Evolutionary conservation across 2,888 invertebrate species (phyloP).

Genomic region (Nycteola revayana): DNA sequence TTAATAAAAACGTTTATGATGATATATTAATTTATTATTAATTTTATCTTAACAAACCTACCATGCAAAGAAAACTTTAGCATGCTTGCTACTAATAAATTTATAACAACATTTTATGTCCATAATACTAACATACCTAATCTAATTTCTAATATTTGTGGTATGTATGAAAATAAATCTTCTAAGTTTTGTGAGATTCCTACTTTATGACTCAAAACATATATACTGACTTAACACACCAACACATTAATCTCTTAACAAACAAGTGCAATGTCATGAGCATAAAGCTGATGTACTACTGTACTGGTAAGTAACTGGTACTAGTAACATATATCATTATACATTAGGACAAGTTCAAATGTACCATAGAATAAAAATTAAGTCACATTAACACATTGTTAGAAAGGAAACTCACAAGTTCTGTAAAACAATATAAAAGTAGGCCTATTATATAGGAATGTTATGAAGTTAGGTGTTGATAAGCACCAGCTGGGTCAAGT

Average conservation of each 20-base stretch:
- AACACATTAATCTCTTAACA: constrained; percentile 25
- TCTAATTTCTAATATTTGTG: constrained; percentile 43
- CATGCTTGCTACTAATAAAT: constrained; percentile 59
- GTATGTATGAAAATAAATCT: constrained; percentile 50
- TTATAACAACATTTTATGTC: constrained; percentile 71
- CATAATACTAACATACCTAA: constrained; percentile 58
- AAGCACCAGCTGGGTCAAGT: neutral
- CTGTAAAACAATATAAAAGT: constrained; percentile 19
- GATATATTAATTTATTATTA: constrained; percentile 63
- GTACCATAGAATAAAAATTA: neutral
- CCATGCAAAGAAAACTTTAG: constrained; percentile 70
- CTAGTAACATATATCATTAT: constrained; percentile 1
- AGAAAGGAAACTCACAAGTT: constrained; percentile 8
- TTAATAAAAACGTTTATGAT: constrained; percentile 56
- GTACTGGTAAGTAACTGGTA: constrained; percentile 11
- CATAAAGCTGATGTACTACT: constrained; percentile 31
- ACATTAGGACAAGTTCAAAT: constrained; percentile 3
- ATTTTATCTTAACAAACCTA: constrained; percentile 58
- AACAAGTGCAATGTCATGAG: constrained; percentile 38
- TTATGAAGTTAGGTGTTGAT: constrained; percentile 17
- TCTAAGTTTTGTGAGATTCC: constrained; percentile 53
- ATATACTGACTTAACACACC: constrained; percentile 26
- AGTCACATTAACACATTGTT: too few species aligned
- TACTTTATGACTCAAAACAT: constrained; percentile 41
- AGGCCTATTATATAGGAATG: constrained; percentile 31